These are phyloP conservation scores for Hirundichthys speculiger DNA, from an alignment of 2,113 vertebrate genomes.

Conservation along the genomic window DNA sequence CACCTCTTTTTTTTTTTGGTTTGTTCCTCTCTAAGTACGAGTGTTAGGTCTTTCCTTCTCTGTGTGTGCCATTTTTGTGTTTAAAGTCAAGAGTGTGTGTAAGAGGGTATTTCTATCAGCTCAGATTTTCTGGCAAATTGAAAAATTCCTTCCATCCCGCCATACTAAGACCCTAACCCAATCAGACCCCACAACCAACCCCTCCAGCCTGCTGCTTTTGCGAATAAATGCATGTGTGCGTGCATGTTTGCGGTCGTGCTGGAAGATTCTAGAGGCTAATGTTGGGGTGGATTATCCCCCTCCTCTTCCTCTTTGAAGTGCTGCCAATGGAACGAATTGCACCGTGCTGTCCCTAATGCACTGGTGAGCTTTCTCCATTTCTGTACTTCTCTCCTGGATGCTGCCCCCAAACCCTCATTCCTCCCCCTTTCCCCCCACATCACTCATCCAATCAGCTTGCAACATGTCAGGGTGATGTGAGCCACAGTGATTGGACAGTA, in stretches of 20 bases:
- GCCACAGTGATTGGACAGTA: conserved; percentile 38
- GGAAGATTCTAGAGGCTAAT: conserved; percentile 67
- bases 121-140: conserved; percentile 71
- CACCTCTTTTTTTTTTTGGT: neutral
- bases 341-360: conserved; percentile 69
- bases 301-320: conserved; percentile 72
- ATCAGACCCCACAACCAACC: conserved; percentile 48
- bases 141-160: conserved; percentile 60
- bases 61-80: conserved; percentile 22
- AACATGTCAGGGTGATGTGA: conserved; percentile 46
- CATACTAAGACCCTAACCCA: conserved; percentile 64
- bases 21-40: neutral
- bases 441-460: conserved; percentile 51
- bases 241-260: conserved; percentile 37
- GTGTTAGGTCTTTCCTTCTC: conserved; percentile 11
- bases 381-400: conserved; percentile 46
- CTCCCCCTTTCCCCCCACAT: conserved; percentile 16
- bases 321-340: conserved; percentile 76
- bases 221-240: conserved; percentile 44
- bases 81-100: neutral
- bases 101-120: conserved; percentile 61
- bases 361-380: conserved; percentile 67
- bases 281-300: conserved; percentile 68
- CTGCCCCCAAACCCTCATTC: conserved; percentile 2
- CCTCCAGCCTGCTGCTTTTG: conserved; percentile 45